Conservation (phyloP, 2,797 vertebrate species). For the Poecilia wingei region DNA sequence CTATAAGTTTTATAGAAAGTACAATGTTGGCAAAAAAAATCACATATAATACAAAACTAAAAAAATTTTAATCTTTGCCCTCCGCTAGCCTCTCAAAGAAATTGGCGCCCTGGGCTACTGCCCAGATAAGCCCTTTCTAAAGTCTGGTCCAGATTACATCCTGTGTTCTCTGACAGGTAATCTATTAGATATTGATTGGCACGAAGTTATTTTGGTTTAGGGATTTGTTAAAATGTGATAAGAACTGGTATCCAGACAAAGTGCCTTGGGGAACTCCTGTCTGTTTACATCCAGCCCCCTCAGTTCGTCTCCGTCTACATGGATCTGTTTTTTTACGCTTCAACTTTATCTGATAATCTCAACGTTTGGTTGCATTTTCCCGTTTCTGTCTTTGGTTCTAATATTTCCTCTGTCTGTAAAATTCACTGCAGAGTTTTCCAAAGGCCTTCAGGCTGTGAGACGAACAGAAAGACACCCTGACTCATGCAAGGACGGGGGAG, state of each 20-base stretch:
- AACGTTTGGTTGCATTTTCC: background rate
- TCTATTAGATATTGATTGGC: background rate
- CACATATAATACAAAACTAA: too few species aligned
- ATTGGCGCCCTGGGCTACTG: too few species aligned
- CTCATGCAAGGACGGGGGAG: slow-evolving; percentile 38
- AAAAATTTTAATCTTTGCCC: too few species aligned
- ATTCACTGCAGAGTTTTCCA: slow-evolving; percentile 27
- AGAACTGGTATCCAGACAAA: slow-evolving; percentile 30
- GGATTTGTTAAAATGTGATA: slow-evolving; percentile 29
- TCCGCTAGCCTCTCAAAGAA: too few species aligned
- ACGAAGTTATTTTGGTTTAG: slow-evolving; percentile 25
- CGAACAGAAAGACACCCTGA: slow-evolving; percentile 40
- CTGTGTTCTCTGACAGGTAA: background rate
- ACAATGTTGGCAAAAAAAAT: too few species aligned
- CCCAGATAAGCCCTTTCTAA: too few species aligned
- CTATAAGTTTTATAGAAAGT: too few species aligned
- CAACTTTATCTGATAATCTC: background rate
- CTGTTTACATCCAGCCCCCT: slow-evolving; percentile 55
- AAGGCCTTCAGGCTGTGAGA: slow-evolving; percentile 21
- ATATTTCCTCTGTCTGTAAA: slow-evolving; percentile 15
- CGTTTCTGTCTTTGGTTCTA: background rate
- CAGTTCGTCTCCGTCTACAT: slow-evolving; percentile 1
- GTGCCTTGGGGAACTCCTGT: slow-evolving; percentile 35
- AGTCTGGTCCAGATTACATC: too few species aligned
- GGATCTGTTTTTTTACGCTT: background rate